Conservation (phyloP, 2,113 vertebrate genomes). For the Poicephalus gulielmi region DNA sequence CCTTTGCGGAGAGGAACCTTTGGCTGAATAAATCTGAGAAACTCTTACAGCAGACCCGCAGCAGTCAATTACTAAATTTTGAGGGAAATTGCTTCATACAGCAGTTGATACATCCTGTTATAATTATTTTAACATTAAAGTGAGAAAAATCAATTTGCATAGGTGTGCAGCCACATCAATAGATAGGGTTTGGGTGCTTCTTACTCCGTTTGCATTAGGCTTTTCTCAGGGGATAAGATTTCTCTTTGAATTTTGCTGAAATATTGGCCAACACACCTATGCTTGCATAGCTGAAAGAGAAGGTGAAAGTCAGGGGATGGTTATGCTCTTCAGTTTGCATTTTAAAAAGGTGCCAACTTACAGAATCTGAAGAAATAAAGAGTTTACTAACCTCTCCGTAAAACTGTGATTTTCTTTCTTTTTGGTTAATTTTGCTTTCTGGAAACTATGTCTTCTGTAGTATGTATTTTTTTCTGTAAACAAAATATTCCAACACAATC, state of each 20-base stretch:
- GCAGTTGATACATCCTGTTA: not conserved
- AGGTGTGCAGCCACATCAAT: not conserved
- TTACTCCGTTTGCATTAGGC: not conserved
- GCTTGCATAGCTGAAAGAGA: not conserved
- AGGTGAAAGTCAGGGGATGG: not conserved
- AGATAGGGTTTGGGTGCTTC: not conserved
- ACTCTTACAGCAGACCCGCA: not conserved
- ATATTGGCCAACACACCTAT: not conserved
- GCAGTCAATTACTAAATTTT: not conserved
- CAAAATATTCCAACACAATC: not conserved
- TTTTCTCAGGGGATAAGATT: not conserved
- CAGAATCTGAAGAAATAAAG: not conserved
- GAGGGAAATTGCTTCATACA: conserved; percentile 11
- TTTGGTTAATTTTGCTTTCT: not conserved
- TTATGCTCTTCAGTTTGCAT: not conserved
- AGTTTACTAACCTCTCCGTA: not conserved
- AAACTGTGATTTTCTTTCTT: not conserved
- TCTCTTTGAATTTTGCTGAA: not conserved
- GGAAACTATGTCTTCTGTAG: not conserved
- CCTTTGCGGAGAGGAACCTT: not conserved
- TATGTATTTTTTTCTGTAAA: not conserved
- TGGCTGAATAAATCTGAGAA: not conserved
- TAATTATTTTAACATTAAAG: not conserved
- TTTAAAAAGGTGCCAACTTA: not conserved
- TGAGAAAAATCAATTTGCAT: not conserved